A percentile compares a stretch with the other conserved stretches of the same genome.
Evolutionary conservation across 1,140 invertebrate species (phyloP).

Genomic region (Schmidtea mediterranea): DNA sequence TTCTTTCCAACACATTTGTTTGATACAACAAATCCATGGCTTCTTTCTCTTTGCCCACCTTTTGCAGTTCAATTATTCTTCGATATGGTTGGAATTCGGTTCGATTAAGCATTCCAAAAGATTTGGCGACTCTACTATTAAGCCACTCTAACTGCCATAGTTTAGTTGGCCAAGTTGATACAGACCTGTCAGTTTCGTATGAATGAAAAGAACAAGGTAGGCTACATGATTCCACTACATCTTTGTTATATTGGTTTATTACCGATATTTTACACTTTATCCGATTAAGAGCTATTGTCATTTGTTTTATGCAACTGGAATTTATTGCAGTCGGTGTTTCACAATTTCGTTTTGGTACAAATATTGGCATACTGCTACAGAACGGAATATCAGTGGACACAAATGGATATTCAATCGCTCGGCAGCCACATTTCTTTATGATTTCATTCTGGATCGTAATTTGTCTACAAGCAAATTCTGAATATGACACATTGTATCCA

Average conservation of each 20-base stretch:
- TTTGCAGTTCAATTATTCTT: background rate
- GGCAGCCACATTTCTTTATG: background rate
- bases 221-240: conserved; percentile 2
- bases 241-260: background rate
- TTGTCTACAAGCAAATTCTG: conserved; percentile 2
- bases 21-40: background rate
- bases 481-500: background rate
- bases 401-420: conserved; percentile 5
- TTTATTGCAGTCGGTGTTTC: too few species aligned
- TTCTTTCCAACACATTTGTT: background rate
- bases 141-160: background rate
- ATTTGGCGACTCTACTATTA: background rate
- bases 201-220: conserved; percentile 4
- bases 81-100: background rate
- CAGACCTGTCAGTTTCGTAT: conserved; percentile 3
- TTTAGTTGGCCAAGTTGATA: conserved; percentile 5
- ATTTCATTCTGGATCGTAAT: background rate
- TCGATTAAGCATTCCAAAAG: background rate
- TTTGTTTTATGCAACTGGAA: background rate
- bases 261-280: background rate
- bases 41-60: background rate
- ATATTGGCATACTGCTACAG: background rate
- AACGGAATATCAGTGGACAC: background rate
- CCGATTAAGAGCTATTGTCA: background rate
- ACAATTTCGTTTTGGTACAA: background rate